Base-by-base conservation (phyloP, 2,888 invertebrate species). In the Nomada fucata region DNA sequence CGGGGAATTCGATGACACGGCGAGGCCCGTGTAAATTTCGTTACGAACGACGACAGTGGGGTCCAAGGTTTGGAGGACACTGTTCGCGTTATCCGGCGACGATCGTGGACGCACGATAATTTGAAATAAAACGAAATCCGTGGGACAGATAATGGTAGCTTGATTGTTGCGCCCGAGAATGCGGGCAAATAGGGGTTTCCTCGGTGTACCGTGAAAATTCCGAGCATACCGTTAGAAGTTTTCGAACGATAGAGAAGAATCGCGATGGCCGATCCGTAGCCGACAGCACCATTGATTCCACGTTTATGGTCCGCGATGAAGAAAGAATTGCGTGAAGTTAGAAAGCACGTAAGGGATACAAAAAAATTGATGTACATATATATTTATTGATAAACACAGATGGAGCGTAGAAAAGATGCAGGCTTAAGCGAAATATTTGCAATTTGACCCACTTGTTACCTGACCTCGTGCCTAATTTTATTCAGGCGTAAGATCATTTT, bases 171-270 rank as follows among this genome's bases (percentile, higher is more conserved):
- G 47, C 26, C 15, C 50, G 57, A 47, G 64, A 79, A 79, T 79
- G 79, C 77, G 69, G 70, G 79, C 79, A 79, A 79, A 79, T 79
- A 79, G 69, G 70, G 53, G 70, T 76, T 79, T 79, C 76, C 70
- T 76, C 79, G 79, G 52, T 76, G 69, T 79, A 76, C 59, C 79
- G 79, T 79, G 79, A 79, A 79, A 79, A 79, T 76, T 79, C 77
- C 77, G 69, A 53, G 69, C 69, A 79, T 76, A 76, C 79, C 77
- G 79, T 79, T 79, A 79, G 77, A 76, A 76, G 55, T 52, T 70
- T 79, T 79, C 69, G 44, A 63, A 20, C 76, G 69, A 69, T 76
- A 47, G 55, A 68, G 13, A 20, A 67, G 29, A 47, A 15, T 52
- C 23, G 20, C 13, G 61, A 26, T 55, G 26, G 57, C 50, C 18